Evolutionary conservation across 2,888 invertebrate genomes (phyloP).

Genomic region (Aromia moschata): DNA sequence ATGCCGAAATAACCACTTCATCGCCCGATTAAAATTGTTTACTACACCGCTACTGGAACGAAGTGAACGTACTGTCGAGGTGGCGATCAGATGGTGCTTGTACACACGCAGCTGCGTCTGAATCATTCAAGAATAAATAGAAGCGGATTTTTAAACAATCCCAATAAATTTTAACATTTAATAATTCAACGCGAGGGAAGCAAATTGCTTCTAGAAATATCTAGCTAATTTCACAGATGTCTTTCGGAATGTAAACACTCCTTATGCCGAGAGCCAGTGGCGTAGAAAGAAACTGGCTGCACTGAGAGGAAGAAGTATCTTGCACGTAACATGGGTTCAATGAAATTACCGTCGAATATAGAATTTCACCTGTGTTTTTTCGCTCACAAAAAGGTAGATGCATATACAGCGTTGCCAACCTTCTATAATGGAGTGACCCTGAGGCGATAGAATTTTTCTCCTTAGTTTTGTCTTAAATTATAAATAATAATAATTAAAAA

Average conservation of each 20-base stretch:
- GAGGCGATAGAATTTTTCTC: too few species aligned
- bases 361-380: too few species aligned
- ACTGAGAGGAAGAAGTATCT: too few species aligned
- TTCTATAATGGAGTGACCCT: too few species aligned
- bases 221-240: constrained; percentile 18
- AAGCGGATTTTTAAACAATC: constrained; percentile 19
- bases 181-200: constrained; percentile 12
- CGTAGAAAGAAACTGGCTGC: too few species aligned
- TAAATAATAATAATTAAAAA: too few species aligned
- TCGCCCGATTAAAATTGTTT: constrained; percentile 21
- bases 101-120: constrained; percentile 24
- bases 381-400: too few species aligned
- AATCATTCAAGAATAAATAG: constrained; percentile 21
- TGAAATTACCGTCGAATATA: too few species aligned
- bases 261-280: neutral
- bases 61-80: constrained; percentile 8
- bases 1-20: constrained; percentile 18
- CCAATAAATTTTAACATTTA: constrained; percentile 22
- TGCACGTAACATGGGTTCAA: too few species aligned
- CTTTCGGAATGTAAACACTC: constrained; percentile 2
- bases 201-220: constrained; percentile 22
- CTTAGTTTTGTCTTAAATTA: too few species aligned
- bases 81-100: too few species aligned
- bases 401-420: too few species aligned
- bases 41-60: constrained; percentile 2